Base-by-base conservation (phyloP, 2,113 vertebrate genomes). In the Cephalopholis sonnerati region DNA sequence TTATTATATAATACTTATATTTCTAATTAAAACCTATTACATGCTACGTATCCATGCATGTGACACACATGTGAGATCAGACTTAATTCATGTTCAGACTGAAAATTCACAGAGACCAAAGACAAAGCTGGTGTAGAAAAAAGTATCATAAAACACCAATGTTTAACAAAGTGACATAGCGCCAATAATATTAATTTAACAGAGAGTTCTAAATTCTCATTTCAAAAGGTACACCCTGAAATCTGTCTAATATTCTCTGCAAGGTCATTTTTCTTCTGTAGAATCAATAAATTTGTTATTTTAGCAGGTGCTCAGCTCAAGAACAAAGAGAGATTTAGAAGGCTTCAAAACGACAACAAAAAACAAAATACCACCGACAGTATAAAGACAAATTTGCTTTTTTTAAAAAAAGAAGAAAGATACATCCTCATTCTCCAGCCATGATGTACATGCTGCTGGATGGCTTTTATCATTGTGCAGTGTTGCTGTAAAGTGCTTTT, bases 381-480 rank as follows among this genome's bases (percentile, higher is more conserved):
- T 44, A 44, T 44, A 44, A 44, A 44, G 10, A 44, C 2, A 44
- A 44, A 44, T 44, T 44, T 44, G 41, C 11, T 44, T n/a, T n/a
- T n/a, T n/a, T n/a, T 44, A 25, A 6, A 46, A 44, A 48, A 8
- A 6, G 55, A 70, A 64, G 27, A 73, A 48, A 76, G 13, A 32
- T 1, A 4, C 36, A 22, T 64, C 13, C 63, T 79, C 67, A 39
- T 48, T 73, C 68, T 77, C 58, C 57, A 16, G 53, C 5, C 27
- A 29, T 16, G 17, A 46, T 63, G 32, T 62, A 48, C 36, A 25
- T 18, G 15, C 24, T 58, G 25, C 44, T 72, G 75, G 20, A 44
- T 68, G 64, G 48, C 74, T 76, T 79, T 78, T 46, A 51, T 57
- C 48, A 62, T 9, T 57, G 15, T 63, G 15, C 12, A 41, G 17